Base-by-base conservation (phyloP, 2,797 vertebrate species). In the Harpagifer antarcticus region DNA sequence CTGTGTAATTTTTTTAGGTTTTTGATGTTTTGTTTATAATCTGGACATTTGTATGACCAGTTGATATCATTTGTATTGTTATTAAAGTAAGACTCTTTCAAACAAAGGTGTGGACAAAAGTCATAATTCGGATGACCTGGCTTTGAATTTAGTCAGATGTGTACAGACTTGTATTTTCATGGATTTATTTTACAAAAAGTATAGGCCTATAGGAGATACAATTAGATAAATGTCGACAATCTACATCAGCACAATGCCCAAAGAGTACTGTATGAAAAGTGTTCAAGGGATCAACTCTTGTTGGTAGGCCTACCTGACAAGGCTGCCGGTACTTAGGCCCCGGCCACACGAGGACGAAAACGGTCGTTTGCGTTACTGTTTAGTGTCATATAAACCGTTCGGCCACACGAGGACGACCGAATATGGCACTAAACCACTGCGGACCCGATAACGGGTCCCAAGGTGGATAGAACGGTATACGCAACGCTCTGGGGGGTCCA, bases 81-180 rank as follows among this genome's bases (percentile, higher is more conserved):
- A 93, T 91, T 92, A 91, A 93, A 94, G 68, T 72, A 83, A 79
- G 1, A 72, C 23, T 78, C 52, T 82, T 81, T 57, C 8, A 79
- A 78, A 69, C 3, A 50, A 13, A 13, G 7, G 2, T 13, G 17
- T 68, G 33, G 43, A 13, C 9, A 55, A 0, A 2, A 20, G 23
- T 62, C 50, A 50, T 61, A 12, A 62, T 52, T 48, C 9, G 43
- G 31, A 50, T 9, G 5, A 48, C 56, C 43, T 8, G 17, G 47
- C 20, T 44, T 73, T 50, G 19, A 33, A 17, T 27, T 27, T 5
- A 27, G 27, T 27, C 27, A 4, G 27, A 27, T 27, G 4, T 27
- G 4, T 27, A 5, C 4, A 27, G 27, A 27, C 27, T 27, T 27
- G 4, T 27, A 27, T 27, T 27, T 27, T 4, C 9, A 49, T 23